phyloP scores from a whole-genome alignment of 2,113 vertebrate species.

The Otus sunia region DNA sequence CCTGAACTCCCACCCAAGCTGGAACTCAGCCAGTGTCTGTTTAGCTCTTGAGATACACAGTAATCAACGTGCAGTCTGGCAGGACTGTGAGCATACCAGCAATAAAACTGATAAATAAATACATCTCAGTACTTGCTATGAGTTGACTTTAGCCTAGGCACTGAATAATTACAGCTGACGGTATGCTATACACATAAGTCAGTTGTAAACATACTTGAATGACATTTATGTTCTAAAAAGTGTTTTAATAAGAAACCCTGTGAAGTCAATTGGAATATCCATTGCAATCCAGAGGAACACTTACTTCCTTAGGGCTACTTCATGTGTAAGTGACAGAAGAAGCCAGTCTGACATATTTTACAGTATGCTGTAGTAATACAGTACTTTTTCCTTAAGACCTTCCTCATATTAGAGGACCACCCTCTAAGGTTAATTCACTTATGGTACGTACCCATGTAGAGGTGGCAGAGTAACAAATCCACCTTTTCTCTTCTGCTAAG shows the following conservation, averaged over 20 bases:
- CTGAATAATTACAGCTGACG: not conserved
- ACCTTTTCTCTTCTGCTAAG: not conserved
- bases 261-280: not conserved
- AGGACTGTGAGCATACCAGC: not conserved
- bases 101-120: constrained; percentile 21
- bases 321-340: not conserved
- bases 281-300: not conserved
- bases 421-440: not conserved
- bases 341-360: not conserved
- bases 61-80: constrained; percentile 9
- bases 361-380: not conserved
- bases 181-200: not conserved
- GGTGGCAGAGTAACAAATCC: not conserved
- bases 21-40: constrained; percentile 6
- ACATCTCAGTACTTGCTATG: not conserved
- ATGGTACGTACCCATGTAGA: not conserved
- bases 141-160: not conserved
- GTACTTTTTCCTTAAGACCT: not conserved
- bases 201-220: not conserved
- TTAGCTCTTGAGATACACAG: constrained; percentile 9
- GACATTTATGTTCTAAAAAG: not conserved
- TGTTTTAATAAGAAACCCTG: not conserved
- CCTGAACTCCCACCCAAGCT: constrained; percentile 31
- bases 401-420: not conserved
- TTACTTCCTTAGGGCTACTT: not conserved